Evolutionary conservation across 2,797 vertebrate species (phyloP).

Genomic region (Rhinoraja longicauda): DNA sequence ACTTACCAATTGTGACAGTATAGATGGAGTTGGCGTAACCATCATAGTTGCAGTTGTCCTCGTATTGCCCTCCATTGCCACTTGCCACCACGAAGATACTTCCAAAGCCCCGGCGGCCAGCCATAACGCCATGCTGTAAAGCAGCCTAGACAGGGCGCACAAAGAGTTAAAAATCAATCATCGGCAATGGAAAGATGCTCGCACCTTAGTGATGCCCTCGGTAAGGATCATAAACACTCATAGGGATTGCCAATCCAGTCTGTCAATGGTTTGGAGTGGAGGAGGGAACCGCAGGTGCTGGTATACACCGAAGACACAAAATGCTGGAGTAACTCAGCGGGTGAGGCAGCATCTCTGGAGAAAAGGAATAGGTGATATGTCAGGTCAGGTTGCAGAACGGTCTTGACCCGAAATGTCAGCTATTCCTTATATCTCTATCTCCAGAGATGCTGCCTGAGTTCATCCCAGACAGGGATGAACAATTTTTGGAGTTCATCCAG

Average conservation of each 20-base stretch:
- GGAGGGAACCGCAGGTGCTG: too few species aligned
- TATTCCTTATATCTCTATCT: too few species aligned
- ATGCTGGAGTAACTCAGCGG: too few species aligned
- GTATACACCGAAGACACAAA: too few species aligned
- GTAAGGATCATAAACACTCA: background rate
- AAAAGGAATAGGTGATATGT: too few species aligned
- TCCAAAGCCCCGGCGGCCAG: slow-evolving; percentile 84
- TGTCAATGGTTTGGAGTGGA: background rate
- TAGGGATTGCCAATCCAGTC: background rate
- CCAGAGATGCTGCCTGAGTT: too few species aligned
- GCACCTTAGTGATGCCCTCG: background rate
- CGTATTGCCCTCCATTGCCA: slow-evolving; percentile 85
- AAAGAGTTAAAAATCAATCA: background rate
- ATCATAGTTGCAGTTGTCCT: slow-evolving; percentile 94
- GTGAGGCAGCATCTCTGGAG: too few species aligned
- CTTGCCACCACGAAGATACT: slow-evolving; percentile 97
- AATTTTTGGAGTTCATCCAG: too few species aligned
- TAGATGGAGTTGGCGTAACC: slow-evolving; percentile 98
- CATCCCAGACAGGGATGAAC: too few species aligned
- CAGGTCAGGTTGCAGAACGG: too few species aligned
- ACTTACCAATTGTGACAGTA: slow-evolving; percentile 86
- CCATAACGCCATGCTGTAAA: slow-evolving; percentile 87
- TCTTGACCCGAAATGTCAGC: too few species aligned
- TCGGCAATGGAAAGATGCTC: background rate
- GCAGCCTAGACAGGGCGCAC: slow-evolving; percentile 66